A percentile compares a stretch with the other conserved stretches of the same genome.
These are phyloP conservation scores for Halesus radiatus DNA, from an alignment of 1,140 invertebrate species.

Conservation along the genomic window DNA sequence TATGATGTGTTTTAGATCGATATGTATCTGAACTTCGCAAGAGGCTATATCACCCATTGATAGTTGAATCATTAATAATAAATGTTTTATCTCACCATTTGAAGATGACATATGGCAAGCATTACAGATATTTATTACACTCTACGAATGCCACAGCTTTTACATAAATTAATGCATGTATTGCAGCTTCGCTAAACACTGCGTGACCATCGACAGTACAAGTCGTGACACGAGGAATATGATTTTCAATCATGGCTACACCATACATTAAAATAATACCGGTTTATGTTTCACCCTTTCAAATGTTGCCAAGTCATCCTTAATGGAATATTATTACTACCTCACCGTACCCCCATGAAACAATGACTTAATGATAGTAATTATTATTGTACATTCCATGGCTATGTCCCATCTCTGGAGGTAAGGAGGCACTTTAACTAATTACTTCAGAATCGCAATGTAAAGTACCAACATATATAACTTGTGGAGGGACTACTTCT, in stretches of 20 bases:
- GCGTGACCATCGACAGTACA: background rate
- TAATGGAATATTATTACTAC: conserved; percentile 27
- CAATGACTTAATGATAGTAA: conserved; percentile 52
- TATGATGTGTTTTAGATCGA: no score
- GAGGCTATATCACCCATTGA: no score
- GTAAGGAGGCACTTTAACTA: conserved; percentile 32
- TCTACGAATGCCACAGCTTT: background rate
- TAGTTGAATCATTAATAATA: no score
- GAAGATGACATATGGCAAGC: no score
- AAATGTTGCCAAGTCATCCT: conserved; percentile 20
- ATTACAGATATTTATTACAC: no score
- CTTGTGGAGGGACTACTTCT: background rate
- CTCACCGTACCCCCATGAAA: conserved; percentile 27
- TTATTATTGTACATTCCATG: conserved; percentile 32
- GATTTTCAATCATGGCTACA: conserved; percentile 24
- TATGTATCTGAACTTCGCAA: no score
- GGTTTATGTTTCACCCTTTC: conserved; percentile 32
- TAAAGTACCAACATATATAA: background rate
- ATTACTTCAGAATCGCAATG: conserved; percentile 4
- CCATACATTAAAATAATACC: conserved; percentile 14
- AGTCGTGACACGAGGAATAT: background rate
- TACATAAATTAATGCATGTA: background rate
- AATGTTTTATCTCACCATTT: no score
- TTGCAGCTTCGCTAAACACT: background rate
- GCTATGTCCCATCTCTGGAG: conserved; percentile 38